phyloP scores from a whole-genome alignment of 2,888 invertebrate genomes.

The Aleiodes testaceus region DNA sequence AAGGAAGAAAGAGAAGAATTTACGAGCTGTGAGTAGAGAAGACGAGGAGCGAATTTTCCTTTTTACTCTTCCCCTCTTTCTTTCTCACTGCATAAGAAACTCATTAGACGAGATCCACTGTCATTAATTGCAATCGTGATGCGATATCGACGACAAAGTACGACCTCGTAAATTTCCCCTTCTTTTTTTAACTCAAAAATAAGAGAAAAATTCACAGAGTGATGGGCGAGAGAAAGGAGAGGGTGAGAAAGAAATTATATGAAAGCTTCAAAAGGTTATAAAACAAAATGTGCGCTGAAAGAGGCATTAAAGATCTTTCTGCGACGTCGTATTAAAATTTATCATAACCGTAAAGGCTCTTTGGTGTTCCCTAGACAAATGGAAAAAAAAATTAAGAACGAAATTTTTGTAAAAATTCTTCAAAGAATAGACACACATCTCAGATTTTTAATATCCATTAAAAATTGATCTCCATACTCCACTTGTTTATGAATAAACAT shows the following conservation, averaged over 20 bases:
- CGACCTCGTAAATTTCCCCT: conserved; percentile 23
- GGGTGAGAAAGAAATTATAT: neutral
- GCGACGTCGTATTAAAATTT: conserved; percentile 53
- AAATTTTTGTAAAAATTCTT: conserved; percentile 25
- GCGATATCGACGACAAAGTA: conserved; percentile 33
- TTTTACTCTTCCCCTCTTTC: neutral
- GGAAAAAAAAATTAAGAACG: conserved; percentile 38
- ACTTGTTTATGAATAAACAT: conserved; percentile 64
- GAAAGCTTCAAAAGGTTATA: conserved; percentile 29
- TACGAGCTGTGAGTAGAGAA: conserved; percentile 31
- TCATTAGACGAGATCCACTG: conserved; percentile 19
- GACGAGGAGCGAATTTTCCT: conserved; percentile 2
- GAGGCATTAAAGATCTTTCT: conserved; percentile 49
- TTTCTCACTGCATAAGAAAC: conserved; percentile 20
- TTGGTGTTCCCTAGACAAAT: conserved; percentile 25
- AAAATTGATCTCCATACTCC: neutral
- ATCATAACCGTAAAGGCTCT: conserved; percentile 54
- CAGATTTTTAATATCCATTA: conserved; percentile 36
- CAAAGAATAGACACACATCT: conserved; percentile 3
- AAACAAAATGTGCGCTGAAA: conserved; percentile 28
- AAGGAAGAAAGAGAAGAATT: conserved; percentile 27
- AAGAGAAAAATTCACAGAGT: neutral
- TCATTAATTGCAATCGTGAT: conserved; percentile 29
- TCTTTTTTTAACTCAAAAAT: neutral
- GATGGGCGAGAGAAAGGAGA: neutral